Percentiles rank a stretch among this genome's conserved stretches.
Conservation (phyloP, 1,140 invertebrate genomes). For the Anoplophora glabripennis region DNA sequence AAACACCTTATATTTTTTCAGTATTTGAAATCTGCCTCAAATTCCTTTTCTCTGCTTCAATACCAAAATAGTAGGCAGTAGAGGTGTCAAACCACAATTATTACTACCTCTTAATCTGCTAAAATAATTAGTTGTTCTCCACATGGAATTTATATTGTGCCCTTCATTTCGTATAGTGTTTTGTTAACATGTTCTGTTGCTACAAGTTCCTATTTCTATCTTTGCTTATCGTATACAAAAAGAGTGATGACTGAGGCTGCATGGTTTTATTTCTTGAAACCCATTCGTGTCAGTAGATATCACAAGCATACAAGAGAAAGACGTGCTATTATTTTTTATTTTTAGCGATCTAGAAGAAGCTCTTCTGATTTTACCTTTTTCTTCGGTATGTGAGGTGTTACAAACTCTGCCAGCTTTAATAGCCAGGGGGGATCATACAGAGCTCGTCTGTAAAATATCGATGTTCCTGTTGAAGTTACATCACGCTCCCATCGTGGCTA, state of each 20-base stretch:
- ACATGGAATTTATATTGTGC: no score
- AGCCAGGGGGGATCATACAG: constrained; percentile 64
- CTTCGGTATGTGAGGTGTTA: constrained; percentile 76
- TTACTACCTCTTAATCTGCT: no score
- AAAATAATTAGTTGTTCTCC: no score
- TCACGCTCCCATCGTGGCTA: constrained; percentile 76
- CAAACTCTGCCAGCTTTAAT: constrained; percentile 67
- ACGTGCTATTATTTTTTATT: constrained; percentile 30
- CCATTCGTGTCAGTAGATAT: no score
- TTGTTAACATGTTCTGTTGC: no score
- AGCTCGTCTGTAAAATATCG: constrained; percentile 72
- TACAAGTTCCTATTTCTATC: not conserved
- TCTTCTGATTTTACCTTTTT: constrained; percentile 80
- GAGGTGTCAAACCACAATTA: no score
- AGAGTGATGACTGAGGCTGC: not conserved
- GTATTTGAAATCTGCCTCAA: no score
- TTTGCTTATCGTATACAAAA: not conserved
- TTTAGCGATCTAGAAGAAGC: constrained; percentile 87
- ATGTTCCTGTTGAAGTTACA: constrained; percentile 83
- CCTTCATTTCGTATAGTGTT: no score
- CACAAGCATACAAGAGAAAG: no score
- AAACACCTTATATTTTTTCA: no score
- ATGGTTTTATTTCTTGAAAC: not conserved
- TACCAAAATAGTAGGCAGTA: no score
- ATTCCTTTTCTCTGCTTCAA: no score